Percentiles rank a stretch among this genome's conserved stretches.
Evolutionary conservation across 2,113 vertebrate species (phyloP).

Genomic region (Microtus montanus): DNA sequence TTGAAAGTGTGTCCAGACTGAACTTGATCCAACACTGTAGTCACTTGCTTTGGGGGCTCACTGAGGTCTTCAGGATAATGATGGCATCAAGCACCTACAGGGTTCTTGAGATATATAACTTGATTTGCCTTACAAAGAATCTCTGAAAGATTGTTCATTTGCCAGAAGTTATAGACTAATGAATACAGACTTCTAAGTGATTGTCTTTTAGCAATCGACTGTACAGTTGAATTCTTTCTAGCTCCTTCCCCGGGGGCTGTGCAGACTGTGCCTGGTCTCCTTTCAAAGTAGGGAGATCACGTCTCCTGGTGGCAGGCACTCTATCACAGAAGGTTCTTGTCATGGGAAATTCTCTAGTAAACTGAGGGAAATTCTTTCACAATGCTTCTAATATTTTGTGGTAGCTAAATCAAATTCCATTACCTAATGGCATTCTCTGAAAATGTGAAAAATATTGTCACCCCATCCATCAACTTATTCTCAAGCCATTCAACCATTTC

Average conservation of each 20-base stretch:
- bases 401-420: not conserved
- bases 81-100: not conserved
- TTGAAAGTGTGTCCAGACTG: not conserved
- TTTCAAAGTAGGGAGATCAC: not conserved
- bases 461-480: not conserved
- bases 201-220: not conserved
- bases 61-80: not conserved
- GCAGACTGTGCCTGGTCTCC: accelerated
- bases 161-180: not conserved
- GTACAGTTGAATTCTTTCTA: not conserved
- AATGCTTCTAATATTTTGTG: not conserved
- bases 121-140: not conserved
- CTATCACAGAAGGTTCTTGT: not conserved
- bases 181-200: not conserved
- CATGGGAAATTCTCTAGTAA: not conserved
- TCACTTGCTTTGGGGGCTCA: not conserved
- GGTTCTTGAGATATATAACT: not conserved
- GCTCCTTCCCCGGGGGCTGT: not conserved
- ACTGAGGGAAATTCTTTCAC: not conserved
- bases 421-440: slow-evolving; percentile 26
- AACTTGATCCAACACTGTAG: not conserved
- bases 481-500: not conserved
- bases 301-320: not conserved
- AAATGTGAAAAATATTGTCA: not conserved
- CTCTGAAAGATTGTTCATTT: not conserved